Evolutionary conservation across 2,888 invertebrate species (phyloP).

Genomic region (Pristionchus exspectatus): DNA sequence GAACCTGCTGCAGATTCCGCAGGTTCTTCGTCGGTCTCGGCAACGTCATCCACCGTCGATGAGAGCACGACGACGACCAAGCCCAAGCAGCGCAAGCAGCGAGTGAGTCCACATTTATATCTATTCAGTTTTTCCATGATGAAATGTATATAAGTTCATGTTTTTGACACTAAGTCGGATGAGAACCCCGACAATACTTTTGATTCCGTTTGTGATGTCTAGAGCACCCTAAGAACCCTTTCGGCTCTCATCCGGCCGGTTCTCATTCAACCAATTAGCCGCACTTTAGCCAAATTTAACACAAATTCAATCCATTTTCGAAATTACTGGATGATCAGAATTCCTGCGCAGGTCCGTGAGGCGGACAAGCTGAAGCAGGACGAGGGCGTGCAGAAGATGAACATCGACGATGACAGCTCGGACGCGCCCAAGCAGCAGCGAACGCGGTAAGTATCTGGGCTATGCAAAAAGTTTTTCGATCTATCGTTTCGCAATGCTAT

Average conservation of each 20-base stretch:
- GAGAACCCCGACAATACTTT: no score
- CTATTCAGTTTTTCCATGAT: no score
- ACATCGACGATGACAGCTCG: background rate
- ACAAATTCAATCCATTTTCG: no score
- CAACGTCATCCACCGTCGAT: background rate
- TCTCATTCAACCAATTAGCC: no score
- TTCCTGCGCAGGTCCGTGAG: no score
- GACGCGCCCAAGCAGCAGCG: background rate
- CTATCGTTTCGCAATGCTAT: no score
- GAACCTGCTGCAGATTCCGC: background rate
- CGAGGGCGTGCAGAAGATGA: background rate
- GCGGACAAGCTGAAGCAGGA: background rate
- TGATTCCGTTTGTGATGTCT: background rate
- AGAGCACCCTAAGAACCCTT: background rate
- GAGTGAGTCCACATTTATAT: background rate
- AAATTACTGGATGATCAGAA: no score
- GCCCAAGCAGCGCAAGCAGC: background rate
- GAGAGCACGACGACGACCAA: background rate
- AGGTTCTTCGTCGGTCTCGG: background rate
- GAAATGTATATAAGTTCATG: no score
- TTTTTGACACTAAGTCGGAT: no score
- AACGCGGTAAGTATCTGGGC: background rate
- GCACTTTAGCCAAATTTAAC: no score
- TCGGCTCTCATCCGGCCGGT: no score
- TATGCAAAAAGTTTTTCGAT: background rate